Evolutionary conservation across 1,140 invertebrate species (phyloP), one percentile per base, ranked within the genome.

Genomic region (Nylanderia fulva): DNA sequence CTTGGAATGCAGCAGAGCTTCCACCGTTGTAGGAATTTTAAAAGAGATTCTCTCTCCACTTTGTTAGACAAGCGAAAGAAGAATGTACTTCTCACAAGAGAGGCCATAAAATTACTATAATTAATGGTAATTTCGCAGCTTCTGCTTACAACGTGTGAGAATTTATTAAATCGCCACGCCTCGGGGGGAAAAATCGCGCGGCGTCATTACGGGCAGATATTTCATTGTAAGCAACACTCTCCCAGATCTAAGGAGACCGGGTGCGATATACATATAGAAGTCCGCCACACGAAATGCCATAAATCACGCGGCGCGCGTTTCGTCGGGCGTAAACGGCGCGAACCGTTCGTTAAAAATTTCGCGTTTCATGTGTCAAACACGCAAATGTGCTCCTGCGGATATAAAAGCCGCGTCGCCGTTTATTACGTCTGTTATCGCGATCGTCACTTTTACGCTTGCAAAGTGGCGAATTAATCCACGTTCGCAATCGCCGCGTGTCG

Each of bases 331-430:
- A 86, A 86, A 88, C 74, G 77, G 54, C 52, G 66, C 54, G 60
- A 66, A 80, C 39, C 66, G 79, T 89, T 75, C 79, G 76, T 89
- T 89, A 89, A 89, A 48, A 48, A 89, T 89, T 86, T 86, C 79
- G 48, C 74, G 77, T 75, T 83, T 86, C 64, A 79, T 36, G 79
- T 54, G 42, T 87, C 68, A 76, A 87, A 77, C 42, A 75, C n/a
- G 74, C 77, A 64, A 56, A 18, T 48, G 4, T 21, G 39, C 77
- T 36, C 18, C 79, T 64, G 58, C 84, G 77, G 61, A 79, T 68
- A 86, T 66, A 86, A 48, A 89, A 27, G 66, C 66, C 29, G 18
- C 71, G 18, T n/a, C 68, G 29, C 63, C 74, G 79, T 89, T 88
- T 80, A 84, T 79, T 60, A 83, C 58, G 27, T 21, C 63, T 63